Evolutionary conservation across 2,797 vertebrate species (phyloP).

Genomic region (Gymnopithys bicolor): DNA sequence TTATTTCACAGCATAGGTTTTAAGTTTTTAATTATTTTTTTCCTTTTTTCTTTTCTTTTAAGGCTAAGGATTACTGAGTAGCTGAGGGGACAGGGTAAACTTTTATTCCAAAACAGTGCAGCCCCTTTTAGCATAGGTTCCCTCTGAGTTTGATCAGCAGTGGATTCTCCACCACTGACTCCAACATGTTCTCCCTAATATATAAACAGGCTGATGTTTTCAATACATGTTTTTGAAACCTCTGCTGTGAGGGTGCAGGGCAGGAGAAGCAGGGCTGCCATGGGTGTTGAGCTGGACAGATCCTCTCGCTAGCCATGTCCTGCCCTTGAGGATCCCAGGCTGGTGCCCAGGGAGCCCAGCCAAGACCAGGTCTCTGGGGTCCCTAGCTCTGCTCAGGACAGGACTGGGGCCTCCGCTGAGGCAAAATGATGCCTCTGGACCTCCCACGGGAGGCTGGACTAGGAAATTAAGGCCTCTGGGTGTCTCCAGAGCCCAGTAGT

Average conservation of each 20-base stretch:
- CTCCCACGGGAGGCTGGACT: neutral
- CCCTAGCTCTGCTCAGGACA: accelerated
- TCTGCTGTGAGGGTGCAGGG: accelerated
- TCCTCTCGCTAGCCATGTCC: too few relatives aligned
- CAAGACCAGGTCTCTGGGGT: neutral
- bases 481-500: accelerated
- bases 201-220: neutral
- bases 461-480: neutral
- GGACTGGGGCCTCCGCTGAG: neutral
- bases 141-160: neutral
- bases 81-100: neutral
- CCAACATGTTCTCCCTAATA: accelerated
- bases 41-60: neutral
- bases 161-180: neutral
- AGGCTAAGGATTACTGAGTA: neutral
- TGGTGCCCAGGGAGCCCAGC: neutral
- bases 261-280: accelerated
- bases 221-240: accelerated
- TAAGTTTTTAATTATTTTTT: neutral
- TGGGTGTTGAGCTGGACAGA: accelerated
- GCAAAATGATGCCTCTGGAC: accelerated
- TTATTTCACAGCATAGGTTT: neutral
- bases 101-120: neutral
- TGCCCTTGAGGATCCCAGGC: accelerated
- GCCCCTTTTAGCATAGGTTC: neutral